Conservation (phyloP, 2,888 invertebrate species). For the Ectemnius continuus region DNA sequence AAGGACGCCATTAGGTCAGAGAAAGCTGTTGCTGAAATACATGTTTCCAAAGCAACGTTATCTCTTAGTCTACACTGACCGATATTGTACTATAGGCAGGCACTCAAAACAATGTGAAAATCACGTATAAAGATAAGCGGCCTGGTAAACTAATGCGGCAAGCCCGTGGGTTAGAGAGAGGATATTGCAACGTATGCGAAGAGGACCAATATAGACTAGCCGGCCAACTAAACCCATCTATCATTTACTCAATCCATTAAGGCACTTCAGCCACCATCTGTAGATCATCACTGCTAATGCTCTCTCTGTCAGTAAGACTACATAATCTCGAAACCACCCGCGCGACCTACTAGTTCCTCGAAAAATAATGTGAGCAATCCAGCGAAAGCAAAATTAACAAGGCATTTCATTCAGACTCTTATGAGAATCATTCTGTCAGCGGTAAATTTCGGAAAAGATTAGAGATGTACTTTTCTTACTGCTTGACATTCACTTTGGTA, state of each 20-base stretch:
- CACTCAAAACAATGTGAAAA: conserved; percentile 4
- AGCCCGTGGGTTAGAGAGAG: conserved; percentile 2
- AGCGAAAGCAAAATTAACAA: too few relatives aligned
- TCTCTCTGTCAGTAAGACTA: conserved; percentile 54
- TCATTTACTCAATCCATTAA: conserved; percentile 75
- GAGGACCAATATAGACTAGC: conserved; percentile 62
- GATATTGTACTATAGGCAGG: neutral
- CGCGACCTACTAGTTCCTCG: neutral
- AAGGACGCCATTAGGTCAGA: conserved; percentile 81
- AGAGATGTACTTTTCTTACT: too few relatives aligned
- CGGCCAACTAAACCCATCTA: conserved; percentile 65
- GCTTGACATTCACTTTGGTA: too few relatives aligned
- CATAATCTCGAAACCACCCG: conserved; percentile 51
- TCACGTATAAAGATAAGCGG: conserved; percentile 8
- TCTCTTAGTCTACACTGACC: neutral
- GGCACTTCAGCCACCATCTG: conserved; percentile 57
- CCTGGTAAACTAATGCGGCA: conserved; percentile 9
- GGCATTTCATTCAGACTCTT: too few relatives aligned
- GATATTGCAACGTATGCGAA: conserved; percentile 33
- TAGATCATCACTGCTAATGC: conserved; percentile 67
- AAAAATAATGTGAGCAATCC: too few relatives aligned
- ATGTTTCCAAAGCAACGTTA: conserved; percentile 1
- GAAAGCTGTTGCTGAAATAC: conserved; percentile 79
- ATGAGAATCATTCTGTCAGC: too few relatives aligned
- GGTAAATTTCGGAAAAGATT: too few relatives aligned